Evolutionary conservation across 1,140 invertebrate species (phyloP), one percentile per base, ranked within the genome.

Genomic region (Drosophila varians): DNA sequence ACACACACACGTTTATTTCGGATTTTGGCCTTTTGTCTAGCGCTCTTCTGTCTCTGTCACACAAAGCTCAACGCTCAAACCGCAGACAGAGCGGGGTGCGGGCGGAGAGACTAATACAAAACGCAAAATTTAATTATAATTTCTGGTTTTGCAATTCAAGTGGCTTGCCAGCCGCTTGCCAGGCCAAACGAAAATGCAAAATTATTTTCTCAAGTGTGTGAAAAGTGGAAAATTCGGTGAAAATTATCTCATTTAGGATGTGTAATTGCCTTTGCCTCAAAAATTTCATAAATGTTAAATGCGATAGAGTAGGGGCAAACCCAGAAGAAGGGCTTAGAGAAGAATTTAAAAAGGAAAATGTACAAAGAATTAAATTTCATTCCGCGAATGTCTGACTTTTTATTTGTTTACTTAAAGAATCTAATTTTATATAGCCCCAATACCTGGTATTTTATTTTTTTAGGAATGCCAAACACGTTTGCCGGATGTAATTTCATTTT

Each of bases 101-200:
- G 34, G 8, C 21, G 21, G 21, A 42, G 12, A n/a, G 36, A 25
- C 61, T 51, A 61, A 69, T 62, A 45, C 38, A 52, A 64, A 77
- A 64, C 73, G 28, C 57, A 64, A 76, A 76, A 76, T 76, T 76
- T 77, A 76, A 76, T 76, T 76, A 76, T 57, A 76, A 57, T 71
- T 76, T 71, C 45, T 18, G 45, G 54, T 49, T 57, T 12, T 45
- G 52, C 53, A 48, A 53, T 69, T 56, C 36, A 38, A 68, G 64
- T 73, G 49, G 56, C 21, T 57, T 16, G 23, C 18, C 51, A 38
- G 16, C 9, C 23, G 56, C 21, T 57, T 16, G 23, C 18, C 51
- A 38, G 16, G 12, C 23, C 23, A 31, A 18, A 21, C 18, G 21
- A 49, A 48, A 60, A 19, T 61, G 31, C 55, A 52, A 62, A 34